phyloP scores from a whole-genome alignment of 2,797 vertebrate genomes.

The Acropternis orthonyx region DNA sequence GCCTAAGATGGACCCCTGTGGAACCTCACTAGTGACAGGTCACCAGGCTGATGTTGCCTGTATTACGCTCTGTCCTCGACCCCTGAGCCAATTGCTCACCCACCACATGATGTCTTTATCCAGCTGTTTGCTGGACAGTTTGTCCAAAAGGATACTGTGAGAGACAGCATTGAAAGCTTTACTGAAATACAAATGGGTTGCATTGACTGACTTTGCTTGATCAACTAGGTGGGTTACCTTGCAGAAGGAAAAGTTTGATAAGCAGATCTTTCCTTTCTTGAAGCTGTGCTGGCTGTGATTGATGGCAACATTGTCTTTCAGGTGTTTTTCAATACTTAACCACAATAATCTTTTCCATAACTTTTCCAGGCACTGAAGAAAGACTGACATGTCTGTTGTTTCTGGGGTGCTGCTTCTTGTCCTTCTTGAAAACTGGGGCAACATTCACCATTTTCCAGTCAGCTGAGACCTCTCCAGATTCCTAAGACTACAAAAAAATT shows the following conservation, averaged over 20 bases:
- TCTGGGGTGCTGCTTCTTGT: not conserved
- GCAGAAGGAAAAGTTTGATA: not conserved
- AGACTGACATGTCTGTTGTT: not conserved
- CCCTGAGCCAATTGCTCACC: not conserved
- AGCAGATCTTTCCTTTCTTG: not conserved
- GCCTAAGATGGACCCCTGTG: not conserved
- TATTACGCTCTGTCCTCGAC: not conserved
- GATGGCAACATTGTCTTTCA: not conserved
- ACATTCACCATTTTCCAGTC: not conserved
- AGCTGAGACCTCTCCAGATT: not conserved
- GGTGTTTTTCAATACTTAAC: not conserved
- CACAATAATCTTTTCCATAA: not conserved
- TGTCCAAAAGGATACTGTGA: not conserved
- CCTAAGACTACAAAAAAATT: not conserved
- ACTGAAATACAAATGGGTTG: not conserved
- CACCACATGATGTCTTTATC: not conserved
- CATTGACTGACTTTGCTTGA: not conserved
- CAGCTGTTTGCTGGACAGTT: not conserved
- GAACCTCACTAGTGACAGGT: not conserved
- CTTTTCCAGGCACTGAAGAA: not conserved
- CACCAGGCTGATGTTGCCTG: not conserved
- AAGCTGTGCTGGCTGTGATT: not conserved
- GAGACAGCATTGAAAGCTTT: not conserved
- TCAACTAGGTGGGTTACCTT: not conserved
- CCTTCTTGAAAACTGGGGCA: not conserved